These are phyloP conservation scores for Sclerodermus sp. DNA, from an alignment of 2,888 invertebrate genomes.

Conservation along the genomic window DNA sequence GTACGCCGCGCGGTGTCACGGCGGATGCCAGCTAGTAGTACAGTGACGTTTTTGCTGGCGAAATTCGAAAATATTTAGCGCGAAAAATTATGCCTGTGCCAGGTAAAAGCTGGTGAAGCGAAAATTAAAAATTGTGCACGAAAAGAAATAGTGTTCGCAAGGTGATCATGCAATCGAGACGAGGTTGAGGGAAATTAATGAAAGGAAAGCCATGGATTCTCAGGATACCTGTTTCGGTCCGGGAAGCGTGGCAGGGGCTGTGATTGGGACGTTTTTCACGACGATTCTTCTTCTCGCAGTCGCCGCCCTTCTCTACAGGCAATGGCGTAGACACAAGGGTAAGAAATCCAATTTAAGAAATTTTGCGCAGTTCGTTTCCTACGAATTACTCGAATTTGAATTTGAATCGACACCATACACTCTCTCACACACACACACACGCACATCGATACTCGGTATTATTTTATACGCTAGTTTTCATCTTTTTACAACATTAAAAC, in stretches of 20 bases:
- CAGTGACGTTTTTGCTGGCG: background rate
- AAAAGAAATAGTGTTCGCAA: constrained; percentile 1
- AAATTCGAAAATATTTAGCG: background rate
- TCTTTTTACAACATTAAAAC: too few species aligned
- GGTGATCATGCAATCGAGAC: constrained; percentile 4
- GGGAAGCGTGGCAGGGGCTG: constrained; percentile 72
- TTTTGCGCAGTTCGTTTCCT: background rate
- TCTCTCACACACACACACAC: too few species aligned
- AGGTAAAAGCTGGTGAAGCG: background rate
- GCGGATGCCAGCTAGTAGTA: constrained; percentile 16
- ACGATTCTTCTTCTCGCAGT: constrained; percentile 65
- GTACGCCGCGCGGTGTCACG: constrained; percentile 40
- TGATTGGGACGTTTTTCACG: constrained; percentile 71
- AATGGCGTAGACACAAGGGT: constrained; percentile 65
- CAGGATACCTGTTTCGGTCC: constrained; percentile 64
- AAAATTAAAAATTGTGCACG: constrained; percentile 5
- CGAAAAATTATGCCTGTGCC: background rate
- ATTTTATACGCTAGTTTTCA: too few species aligned
- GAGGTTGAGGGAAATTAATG: constrained; percentile 2
- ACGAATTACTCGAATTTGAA: background rate
- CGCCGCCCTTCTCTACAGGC: constrained; percentile 64
- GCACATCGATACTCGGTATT: too few species aligned
- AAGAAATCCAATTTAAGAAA: constrained; percentile 14
- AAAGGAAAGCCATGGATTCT: constrained; percentile 7
- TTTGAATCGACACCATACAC: too few species aligned